A percentile compares a stretch with the other conserved stretches of the same genome.
Conservation (phyloP, 2,888 invertebrate genomes). For the Acronicta alni region DNA sequence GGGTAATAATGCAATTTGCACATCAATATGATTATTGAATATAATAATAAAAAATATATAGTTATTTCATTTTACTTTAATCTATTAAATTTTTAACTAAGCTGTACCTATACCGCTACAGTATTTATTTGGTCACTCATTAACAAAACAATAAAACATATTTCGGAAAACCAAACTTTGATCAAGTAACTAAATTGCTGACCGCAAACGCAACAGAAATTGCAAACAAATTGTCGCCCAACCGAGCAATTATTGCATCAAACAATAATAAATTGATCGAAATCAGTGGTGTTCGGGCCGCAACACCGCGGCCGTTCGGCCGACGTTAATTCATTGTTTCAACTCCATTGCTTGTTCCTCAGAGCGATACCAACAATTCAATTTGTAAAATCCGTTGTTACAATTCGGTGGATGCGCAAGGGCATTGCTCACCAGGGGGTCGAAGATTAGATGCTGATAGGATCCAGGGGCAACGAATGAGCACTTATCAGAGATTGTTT, state of each 20-base stretch:
- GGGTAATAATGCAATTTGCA: too few species aligned
- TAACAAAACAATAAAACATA: constrained; percentile 30
- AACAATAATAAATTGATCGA: constrained; percentile 78
- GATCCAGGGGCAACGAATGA: constrained; percentile 61
- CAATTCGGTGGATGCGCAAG: constrained; percentile 29
- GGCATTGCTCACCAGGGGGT: constrained; percentile 59
- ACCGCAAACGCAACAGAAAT: constrained; percentile 61
- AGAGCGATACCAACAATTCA: constrained; percentile 25
- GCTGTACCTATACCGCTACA: background rate
- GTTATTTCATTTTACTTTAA: too few species aligned
- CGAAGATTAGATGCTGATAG: constrained; percentile 64
- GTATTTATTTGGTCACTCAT: constrained; percentile 10
- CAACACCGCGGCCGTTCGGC: constrained; percentile 34
- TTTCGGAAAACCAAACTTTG: constrained; percentile 31
- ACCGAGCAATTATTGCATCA: constrained; percentile 71
- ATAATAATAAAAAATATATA: too few species aligned
- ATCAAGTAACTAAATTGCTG: constrained; percentile 46
- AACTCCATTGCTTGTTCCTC: constrained; percentile 61
- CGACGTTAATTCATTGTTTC: constrained; percentile 64
- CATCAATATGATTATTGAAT: too few species aligned
- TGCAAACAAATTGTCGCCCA: constrained; percentile 65
- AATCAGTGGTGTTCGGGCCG: constrained; percentile 57
- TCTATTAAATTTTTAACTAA: too few species aligned
- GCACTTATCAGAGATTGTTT: constrained; percentile 79
- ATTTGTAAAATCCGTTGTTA: constrained; percentile 23